Percentiles rank a stretch among this genome's conserved stretches.
Evolutionary conservation across 2,888 invertebrate species (phyloP).

Genomic region (Drosophila rellima): DNA sequence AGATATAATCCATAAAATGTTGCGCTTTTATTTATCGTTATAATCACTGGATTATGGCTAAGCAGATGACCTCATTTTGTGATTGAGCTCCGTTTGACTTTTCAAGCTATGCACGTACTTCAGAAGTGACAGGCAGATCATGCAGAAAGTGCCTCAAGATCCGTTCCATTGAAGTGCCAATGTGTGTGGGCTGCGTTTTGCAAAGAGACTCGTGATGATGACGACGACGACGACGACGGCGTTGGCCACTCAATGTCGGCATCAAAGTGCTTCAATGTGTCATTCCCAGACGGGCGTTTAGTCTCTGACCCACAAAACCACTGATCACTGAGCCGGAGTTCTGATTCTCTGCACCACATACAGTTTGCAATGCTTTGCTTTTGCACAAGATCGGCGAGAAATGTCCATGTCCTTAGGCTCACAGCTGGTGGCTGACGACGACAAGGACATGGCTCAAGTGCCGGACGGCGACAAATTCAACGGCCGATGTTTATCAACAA

Average conservation of each 20-base stretch:
- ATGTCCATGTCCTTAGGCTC: constrained; percentile 63
- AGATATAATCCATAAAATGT: too few relatives aligned
- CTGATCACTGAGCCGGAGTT: constrained; percentile 13
- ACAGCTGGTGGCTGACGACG: constrained; percentile 79
- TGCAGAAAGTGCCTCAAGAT: constrained; percentile 57
- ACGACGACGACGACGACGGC: constrained; percentile 45
- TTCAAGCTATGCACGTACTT: constrained; percentile 36
- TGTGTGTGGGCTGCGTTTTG: constrained; percentile 72
- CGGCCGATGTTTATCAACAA: constrained; percentile 71
- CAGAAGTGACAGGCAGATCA: constrained; percentile 64
- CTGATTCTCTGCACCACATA: constrained; percentile 24
- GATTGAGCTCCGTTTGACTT: constrained; percentile 22
- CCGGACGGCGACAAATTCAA: constrained; percentile 64
- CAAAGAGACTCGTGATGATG: constrained; percentile 42
- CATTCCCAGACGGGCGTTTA: constrained; percentile 54
- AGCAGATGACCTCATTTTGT: constrained; percentile 63
- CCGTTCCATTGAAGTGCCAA: constrained; percentile 67
- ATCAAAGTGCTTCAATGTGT: constrained; percentile 77
- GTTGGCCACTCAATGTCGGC: constrained; percentile 75
- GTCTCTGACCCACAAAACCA: constrained; percentile 74
- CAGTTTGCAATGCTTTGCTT: constrained; percentile 41
- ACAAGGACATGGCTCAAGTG: constrained; percentile 72
- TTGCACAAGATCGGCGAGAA: constrained; percentile 60
- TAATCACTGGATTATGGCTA: background rate
- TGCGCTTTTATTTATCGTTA: background rate